Percentiles rank a stretch among this genome's conserved stretches.
Conservation (phyloP, 2,888 invertebrate species). For the Rotaria socialis region DNA sequence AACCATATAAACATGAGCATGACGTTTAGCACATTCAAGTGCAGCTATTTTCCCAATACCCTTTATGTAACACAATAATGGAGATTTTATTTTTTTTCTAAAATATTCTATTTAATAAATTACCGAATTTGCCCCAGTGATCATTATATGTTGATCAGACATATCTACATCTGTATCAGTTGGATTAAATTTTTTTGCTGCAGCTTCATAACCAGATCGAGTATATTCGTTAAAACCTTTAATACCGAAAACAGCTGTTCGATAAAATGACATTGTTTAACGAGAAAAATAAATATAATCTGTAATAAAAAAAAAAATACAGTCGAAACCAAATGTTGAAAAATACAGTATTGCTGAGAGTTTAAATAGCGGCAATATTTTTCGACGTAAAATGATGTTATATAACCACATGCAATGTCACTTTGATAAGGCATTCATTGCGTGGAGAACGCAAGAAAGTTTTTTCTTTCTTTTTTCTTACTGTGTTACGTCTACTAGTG, state of each 20-base stretch:
- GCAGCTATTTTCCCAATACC: conserved; percentile 61
- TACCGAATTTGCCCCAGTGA: conserved; percentile 57
- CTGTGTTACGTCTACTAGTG: background rate
- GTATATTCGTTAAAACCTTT: conserved; percentile 46
- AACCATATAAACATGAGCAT: conserved; percentile 61
- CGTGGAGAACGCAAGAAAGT: no score
- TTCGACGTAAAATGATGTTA: no score
- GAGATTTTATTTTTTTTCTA: background rate
- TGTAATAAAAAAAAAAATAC: no score
- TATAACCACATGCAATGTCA: no score
- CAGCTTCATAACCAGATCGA: conserved; percentile 58
- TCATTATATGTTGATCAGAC: conserved; percentile 57
- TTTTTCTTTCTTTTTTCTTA: background rate
- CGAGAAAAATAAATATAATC: no score
- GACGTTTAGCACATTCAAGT: conserved; percentile 59
- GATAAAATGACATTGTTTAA: conserved; percentile 39
- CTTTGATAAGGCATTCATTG: no score
- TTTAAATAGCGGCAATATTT: no score
- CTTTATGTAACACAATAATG: conserved; percentile 46
- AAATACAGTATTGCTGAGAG: no score
- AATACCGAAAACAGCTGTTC: conserved; percentile 37
- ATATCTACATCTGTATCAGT: conserved; percentile 58
- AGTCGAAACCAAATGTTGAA: no score
- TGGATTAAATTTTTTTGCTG: conserved; percentile 56
- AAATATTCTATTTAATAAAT: background rate